These are phyloP conservation scores for Caerostris extrusa DNA, from an alignment of 1,140 invertebrate genomes.

Conservation along the genomic window DNA sequence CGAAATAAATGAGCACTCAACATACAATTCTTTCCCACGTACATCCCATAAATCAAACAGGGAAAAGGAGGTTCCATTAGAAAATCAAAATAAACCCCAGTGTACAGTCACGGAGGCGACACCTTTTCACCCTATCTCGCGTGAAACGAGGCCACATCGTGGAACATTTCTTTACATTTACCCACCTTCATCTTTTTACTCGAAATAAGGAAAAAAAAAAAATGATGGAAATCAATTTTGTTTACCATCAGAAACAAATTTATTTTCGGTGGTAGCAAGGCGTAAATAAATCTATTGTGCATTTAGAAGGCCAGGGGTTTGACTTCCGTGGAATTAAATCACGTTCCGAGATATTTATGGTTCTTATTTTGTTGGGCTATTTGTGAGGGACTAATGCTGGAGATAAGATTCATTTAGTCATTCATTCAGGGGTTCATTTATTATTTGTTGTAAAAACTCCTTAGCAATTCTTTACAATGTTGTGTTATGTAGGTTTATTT, in stretches of 20 bases:
- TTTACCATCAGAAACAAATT: constrained; percentile 68
- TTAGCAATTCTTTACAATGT: neutral
- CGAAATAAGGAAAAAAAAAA: neutral
- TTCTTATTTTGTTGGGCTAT: constrained; percentile 46
- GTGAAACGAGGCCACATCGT: constrained; percentile 17
- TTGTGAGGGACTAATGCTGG: neutral
- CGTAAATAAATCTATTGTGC: constrained; percentile 69
- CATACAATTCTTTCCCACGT: constrained; percentile 58
- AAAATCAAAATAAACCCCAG: constrained; percentile 55
- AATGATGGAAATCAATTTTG: constrained; percentile 69
- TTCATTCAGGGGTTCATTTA: neutral
- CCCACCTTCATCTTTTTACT: constrained; percentile 17
- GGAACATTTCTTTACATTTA: constrained; percentile 41
- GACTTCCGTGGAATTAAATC: constrained; percentile 50
- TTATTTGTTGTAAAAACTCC: neutral
- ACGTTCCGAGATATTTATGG: constrained; percentile 63
- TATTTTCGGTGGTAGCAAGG: neutral
- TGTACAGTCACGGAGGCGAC: constrained; percentile 7
- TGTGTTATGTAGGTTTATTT: neutral
- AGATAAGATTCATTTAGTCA: constrained; percentile 25
- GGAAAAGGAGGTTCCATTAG: constrained; percentile 46
- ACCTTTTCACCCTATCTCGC: constrained; percentile 41
- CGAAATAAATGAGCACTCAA: constrained; percentile 58
- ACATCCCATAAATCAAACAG: constrained; percentile 54
- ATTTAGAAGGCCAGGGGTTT: neutral